Conservation (phyloP, 2,113 vertebrate species). For the Prietella phreatophila region DNA sequence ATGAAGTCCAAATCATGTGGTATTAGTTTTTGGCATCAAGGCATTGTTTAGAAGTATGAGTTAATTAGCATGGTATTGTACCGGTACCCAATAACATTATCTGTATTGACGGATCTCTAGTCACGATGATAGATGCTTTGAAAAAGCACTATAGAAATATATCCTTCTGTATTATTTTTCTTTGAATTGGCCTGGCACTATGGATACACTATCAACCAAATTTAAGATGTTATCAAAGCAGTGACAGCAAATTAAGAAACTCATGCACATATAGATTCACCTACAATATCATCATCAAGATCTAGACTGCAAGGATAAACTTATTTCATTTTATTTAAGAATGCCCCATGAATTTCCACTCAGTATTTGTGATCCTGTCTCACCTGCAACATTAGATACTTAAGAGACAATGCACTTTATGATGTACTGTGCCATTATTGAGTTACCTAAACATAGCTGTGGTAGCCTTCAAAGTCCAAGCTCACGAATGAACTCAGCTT, state of each 20-base stretch:
- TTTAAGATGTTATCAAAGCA: not conserved
- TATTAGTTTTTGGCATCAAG: not conserved
- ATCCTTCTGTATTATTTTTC: not conserved
- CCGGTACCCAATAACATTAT: not conserved
- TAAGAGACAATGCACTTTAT: not conserved
- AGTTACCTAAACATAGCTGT: not conserved
- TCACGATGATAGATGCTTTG: not conserved
- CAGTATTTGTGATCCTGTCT: not conserved
- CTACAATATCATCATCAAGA: not conserved
- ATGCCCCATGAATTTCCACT: not conserved
- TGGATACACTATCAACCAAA: not conserved
- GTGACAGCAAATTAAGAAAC: not conserved
- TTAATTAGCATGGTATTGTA: not conserved
- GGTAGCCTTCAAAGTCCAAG: not conserved
- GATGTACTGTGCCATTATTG: not conserved
- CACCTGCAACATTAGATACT: not conserved
- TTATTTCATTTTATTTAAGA: not conserved
- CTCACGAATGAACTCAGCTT: not conserved
- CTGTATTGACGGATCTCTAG: not conserved
- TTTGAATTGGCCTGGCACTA: not conserved
- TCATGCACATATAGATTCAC: not conserved
- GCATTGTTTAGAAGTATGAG: not conserved
- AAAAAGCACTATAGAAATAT: not conserved
- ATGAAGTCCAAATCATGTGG: not conserved
- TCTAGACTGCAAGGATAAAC: not conserved